Percentiles rank a stretch among this genome's conserved stretches.
Evolutionary conservation across 2,888 invertebrate species (phyloP).

Genomic region (Stenchaetothrips biformis): DNA sequence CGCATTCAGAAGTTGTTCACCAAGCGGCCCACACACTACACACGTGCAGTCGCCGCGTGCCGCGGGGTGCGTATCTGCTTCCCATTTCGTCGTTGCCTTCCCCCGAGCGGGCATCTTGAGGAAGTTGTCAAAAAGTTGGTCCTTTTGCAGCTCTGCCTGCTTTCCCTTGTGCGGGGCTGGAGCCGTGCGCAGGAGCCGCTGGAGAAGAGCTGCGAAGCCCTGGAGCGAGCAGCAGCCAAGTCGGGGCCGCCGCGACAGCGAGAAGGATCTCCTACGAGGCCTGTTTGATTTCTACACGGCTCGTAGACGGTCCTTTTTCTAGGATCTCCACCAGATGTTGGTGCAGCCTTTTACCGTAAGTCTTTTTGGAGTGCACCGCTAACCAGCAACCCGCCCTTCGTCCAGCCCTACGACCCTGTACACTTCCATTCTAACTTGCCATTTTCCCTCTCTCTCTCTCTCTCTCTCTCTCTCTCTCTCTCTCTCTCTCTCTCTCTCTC

Average conservation of each 20-base stretch:
- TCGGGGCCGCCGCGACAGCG: no score
- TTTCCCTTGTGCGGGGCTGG: no score
- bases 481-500: background rate
- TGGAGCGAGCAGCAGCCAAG: no score
- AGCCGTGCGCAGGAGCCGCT: background rate
- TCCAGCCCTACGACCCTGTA: background rate
- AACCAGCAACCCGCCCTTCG: background rate
- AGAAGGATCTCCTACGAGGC: no score
- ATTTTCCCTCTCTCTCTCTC: background rate
- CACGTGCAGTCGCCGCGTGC: no score
- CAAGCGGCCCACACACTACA: no score
- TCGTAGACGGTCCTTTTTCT: background rate
- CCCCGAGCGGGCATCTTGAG: background rate
- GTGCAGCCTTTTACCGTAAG: background rate
- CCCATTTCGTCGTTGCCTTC: background rate
- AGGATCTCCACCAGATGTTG: background rate
- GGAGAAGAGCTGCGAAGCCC: no score
- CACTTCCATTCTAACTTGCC: no score
- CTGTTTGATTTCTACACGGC: no score
- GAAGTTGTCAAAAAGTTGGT: background rate
- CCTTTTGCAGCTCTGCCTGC: background rate
- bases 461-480: background rate
- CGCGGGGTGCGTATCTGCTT: background rate
- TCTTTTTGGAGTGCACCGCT: background rate
- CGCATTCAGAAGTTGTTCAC: no score